Percentiles rank a stretch among this genome's conserved stretches.
Conservation (phyloP, 2,113 vertebrate species). For the Podarcis muralis region DNA sequence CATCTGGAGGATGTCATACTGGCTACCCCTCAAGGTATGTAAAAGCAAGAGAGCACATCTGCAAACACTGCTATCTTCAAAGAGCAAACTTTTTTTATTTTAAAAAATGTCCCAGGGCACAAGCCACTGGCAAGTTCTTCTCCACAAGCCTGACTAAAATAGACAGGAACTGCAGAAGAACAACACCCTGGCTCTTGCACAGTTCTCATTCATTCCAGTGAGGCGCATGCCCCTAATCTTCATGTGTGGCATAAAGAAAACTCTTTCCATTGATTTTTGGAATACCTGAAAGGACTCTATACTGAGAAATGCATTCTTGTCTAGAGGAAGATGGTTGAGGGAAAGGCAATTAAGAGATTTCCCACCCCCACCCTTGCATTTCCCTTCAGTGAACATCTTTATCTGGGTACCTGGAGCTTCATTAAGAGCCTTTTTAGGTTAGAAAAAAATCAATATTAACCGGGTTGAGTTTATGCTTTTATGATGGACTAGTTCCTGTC, state of each 20-base stretch:
- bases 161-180: neutral
- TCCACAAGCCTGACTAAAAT: neutral
- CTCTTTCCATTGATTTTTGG: conserved; percentile 26
- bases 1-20: neutral
- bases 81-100: neutral
- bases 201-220: neutral
- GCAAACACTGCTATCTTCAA: neutral
- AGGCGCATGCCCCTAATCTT: neutral
- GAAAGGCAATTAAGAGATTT: conserved; percentile 50
- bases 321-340: conserved; percentile 48
- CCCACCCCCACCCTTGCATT: neutral
- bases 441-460: conserved; percentile 51
- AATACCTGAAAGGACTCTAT: conserved; percentile 50
- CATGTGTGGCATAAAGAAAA: conserved; percentile 13
- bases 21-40: neutral
- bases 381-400: conserved; percentile 44
- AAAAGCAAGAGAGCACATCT: neutral
- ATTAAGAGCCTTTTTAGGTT: conserved; percentile 57
- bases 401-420: conserved; percentile 51
- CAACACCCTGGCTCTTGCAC: neutral
- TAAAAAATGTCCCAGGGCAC: neutral
- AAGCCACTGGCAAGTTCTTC: neutral
- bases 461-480: conserved; percentile 47
- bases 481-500: conserved; percentile 33
- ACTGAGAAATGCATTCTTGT: conserved; percentile 22